Evolutionary conservation across 2,888 invertebrate species (phyloP).

Genomic region (Elmis aenea): DNA sequence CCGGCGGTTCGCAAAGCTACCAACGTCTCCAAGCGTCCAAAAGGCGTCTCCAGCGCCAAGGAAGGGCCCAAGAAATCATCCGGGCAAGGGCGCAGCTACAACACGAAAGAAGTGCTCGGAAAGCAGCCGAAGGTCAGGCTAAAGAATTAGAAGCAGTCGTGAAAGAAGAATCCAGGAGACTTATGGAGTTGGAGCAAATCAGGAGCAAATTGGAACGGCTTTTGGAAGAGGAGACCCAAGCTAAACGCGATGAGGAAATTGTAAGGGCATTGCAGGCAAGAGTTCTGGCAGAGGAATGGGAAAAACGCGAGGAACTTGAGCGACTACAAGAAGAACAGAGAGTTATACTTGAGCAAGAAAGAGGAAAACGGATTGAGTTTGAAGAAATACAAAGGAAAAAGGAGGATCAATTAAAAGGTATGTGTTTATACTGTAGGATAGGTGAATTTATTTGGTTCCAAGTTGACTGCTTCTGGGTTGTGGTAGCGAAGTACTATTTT

Average conservation of each 20-base stretch:
- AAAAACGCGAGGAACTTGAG: conserved; percentile 74
- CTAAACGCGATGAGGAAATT: conserved; percentile 80
- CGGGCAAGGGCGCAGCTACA: conserved; percentile 57
- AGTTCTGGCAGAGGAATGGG: conserved; percentile 79
- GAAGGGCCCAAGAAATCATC: conserved; percentile 56
- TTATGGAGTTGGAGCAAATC: conserved; percentile 68
- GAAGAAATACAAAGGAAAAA: conserved; percentile 68
- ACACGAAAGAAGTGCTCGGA: conserved; percentile 59
- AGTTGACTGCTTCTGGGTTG: conserved; percentile 3
- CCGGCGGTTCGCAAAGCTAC: conserved; percentile 64
- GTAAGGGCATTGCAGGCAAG: conserved; percentile 64
- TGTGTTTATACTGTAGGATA: too few species aligned
- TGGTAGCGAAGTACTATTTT: not conserved
- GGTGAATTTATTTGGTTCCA: too few species aligned
- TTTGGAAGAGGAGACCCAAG: conserved; percentile 77
- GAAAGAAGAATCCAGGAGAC: conserved; percentile 65
- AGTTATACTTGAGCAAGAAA: conserved; percentile 66
- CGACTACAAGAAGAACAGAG: conserved; percentile 73
- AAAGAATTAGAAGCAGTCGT: conserved; percentile 64
- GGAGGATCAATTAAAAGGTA: conserved; percentile 64
- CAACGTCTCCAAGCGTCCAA: conserved; percentile 58
- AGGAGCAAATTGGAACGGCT: conserved; percentile 65
- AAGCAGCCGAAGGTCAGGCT: conserved; percentile 56
- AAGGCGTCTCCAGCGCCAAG: conserved; percentile 50
- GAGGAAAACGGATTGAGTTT: conserved; percentile 68